These are phyloP conservation scores for Ranitomeya variabilis DNA, from an alignment of 2,113 vertebrate species.

Conservation along the genomic window DNA sequence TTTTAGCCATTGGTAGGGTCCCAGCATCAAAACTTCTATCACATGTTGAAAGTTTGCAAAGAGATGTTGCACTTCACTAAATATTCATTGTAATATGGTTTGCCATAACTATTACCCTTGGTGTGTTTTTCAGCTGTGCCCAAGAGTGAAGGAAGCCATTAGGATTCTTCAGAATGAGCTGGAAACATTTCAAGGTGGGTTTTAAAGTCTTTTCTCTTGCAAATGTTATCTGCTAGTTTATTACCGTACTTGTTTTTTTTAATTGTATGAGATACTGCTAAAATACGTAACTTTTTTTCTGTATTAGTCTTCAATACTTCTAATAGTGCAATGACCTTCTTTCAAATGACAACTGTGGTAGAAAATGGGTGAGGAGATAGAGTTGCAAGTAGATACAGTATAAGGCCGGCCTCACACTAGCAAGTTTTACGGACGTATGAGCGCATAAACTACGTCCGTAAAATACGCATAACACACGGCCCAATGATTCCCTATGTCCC, in stretches of 20 bases:
- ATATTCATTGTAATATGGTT: background rate
- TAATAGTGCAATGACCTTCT: background rate
- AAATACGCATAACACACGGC: no score
- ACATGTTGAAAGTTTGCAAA: no score
- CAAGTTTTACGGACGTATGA: no score
- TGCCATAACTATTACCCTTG: background rate
- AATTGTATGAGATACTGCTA: background rate
- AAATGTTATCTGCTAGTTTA: background rate
- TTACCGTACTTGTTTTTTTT: background rate
- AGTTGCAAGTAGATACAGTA: background rate
- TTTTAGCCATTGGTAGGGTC: no score
- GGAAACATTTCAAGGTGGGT: conserved; percentile 38
- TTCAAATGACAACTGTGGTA: background rate
- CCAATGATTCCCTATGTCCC: no score
- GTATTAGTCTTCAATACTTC: no score
- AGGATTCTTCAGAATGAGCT: conserved; percentile 28
- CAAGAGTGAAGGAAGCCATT: conserved; percentile 8
- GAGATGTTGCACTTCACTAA: background rate
- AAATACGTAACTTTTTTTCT: background rate
- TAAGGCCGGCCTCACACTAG: no score
- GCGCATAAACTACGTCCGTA: no score
- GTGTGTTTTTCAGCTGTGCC: conserved; percentile 16
- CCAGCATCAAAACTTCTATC: no score
- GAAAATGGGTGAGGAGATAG: background rate
- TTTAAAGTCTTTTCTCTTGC: background rate